phyloP scores from a whole-genome alignment of 92 coral and sea anemone species.

The Isaurus tuberculatus region DNA sequence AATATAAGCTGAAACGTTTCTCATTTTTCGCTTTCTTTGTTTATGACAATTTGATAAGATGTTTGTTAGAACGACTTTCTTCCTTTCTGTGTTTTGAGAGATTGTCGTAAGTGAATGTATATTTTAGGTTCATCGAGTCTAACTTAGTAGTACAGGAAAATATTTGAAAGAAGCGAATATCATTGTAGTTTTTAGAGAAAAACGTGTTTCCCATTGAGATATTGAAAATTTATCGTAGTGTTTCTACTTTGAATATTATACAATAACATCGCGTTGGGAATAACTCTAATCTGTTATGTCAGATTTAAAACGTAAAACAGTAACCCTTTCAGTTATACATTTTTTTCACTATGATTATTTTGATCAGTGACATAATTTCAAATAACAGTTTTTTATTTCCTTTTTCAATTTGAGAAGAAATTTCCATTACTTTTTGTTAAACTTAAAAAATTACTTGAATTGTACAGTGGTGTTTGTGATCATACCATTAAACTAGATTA shows the following conservation, averaged over 20 bases:
- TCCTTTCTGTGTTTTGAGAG: neutral
- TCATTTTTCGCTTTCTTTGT: constrained; percentile 25
- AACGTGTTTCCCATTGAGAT: neutral
- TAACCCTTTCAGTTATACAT: neutral
- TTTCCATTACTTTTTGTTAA: neutral
- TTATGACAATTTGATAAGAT: constrained; percentile 33
- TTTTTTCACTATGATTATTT: neutral
- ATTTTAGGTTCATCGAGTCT: neutral
- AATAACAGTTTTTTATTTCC: neutral
- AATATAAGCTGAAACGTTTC: constrained; percentile 8
- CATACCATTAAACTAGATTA: neutral
- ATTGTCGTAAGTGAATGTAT: neutral
- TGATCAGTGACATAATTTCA: neutral
- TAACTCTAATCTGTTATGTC: no score
- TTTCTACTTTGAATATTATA: neutral
- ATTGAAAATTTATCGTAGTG: neutral
- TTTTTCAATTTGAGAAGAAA: neutral
- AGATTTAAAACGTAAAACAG: no score
- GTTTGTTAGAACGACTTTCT: neutral
- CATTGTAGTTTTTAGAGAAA: constrained; percentile 32
- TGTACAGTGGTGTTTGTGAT: neutral
- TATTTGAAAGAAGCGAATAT: constrained; percentile 2
- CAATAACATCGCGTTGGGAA: no score
- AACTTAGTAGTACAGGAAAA: neutral
- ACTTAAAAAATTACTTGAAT: neutral